phyloP scores from a whole-genome alignment of 2,888 invertebrate species.

The Chaitophorus viminalis region DNA sequence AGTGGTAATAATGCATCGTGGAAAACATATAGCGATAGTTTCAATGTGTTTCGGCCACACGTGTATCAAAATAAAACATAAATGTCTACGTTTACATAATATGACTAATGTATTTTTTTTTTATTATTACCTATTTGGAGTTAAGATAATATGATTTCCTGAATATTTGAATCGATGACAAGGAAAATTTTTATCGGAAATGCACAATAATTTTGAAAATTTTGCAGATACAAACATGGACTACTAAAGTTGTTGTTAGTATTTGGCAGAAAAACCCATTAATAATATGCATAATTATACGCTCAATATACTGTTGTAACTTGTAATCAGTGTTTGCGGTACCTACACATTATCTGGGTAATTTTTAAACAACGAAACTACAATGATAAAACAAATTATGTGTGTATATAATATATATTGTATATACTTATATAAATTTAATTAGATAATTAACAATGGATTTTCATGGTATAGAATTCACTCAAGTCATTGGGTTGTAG shows the following conservation, averaged over 20 bases:
- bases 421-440: neutral
- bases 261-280: neutral
- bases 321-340: constrained; percentile 1
- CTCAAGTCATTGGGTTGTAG: neutral
- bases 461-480: neutral
- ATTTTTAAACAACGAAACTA: constrained; percentile 18
- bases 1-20: neutral
- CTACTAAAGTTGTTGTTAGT: neutral
- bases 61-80: neutral
- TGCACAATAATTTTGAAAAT: neutral
- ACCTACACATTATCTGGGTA: neutral
- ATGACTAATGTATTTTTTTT: neutral
- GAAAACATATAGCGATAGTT: neutral
- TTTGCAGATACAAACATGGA: neutral
- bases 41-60: neutral
- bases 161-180: neutral
- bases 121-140: neutral
- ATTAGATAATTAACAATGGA: constrained; percentile 32
- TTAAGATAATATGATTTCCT: neutral
- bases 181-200: neutral
- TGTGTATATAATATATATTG: neutral
- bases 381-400: constrained; percentile 9
- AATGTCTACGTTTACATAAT: neutral
- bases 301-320: constrained; percentile 1
- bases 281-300: neutral